Evolutionary conservation across 1,140 invertebrate genomes (phyloP), one percentile per base, ranked within the genome.

Genomic region (Zaprionus lachaisei): DNA sequence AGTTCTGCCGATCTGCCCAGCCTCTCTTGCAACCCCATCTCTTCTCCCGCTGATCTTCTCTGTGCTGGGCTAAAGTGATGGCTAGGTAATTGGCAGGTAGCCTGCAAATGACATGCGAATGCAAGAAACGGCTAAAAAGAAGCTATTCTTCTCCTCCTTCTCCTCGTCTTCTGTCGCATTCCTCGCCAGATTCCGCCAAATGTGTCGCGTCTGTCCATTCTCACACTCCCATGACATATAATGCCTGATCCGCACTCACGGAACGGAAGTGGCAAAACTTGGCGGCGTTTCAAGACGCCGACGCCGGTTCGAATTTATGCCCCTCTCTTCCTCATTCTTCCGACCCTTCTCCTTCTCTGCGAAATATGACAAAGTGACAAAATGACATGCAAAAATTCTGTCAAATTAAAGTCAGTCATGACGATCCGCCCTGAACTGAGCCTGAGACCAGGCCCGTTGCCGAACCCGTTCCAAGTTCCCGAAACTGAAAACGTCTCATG

Each of bases 391-490:
- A 84, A 89, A 87, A 91, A 67, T 76, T 80, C 83, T 91, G 84
- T 91, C 89, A 91, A 91, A 91, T 91, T 91, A 89, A 89, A 85
- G 85, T 87, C 83, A 74, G 80, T 77, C 86, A 84, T 79, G 79
- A 75, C 58, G 67, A 63, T n/a, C 38, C 64, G 71, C 71, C 26
- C 55, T 72, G 64, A 56, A 56, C 41, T 47, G 6, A 17, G 31
- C 31, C 31, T 34, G 31, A 11, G 31, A 9, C 22, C 49, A 14
- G 57, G 49, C 57, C 37, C 20, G n/a, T 34, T 41, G 22, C 47
- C 14, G 28, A 37, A 12, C 5, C 24, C 51, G n/a, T 26, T 24
- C 4, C 44, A 22, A 4, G 5, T 22, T 26, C 6, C 44, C 47
- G 26, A 56, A 57, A 47, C 17, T n/a, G 37, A 63, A 51, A 51